A percentile compares a stretch with the other conserved stretches of the same genome.
phyloP scores from a whole-genome alignment of 35 echinoderm and acorn worm species.

The Acanthaster planci region DNA sequence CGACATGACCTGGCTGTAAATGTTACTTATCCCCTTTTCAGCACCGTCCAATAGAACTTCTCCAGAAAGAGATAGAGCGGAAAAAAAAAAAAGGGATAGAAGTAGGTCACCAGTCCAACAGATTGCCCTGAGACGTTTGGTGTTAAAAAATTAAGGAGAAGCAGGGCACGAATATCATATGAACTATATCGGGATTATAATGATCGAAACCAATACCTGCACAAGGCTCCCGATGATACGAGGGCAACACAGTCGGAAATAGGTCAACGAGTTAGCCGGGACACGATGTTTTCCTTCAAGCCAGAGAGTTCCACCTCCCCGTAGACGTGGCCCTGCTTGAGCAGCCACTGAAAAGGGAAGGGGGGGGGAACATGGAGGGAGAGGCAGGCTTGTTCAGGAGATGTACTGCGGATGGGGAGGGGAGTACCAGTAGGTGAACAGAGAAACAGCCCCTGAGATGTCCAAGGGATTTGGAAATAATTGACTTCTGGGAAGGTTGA shows the following conservation, averaged over 20 bases:
- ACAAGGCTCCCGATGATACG: constrained; percentile 2
- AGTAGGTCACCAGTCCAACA: background rate
- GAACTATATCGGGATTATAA: constrained; percentile 9
- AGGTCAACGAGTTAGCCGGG: constrained; percentile 8
- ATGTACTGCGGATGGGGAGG: no score
- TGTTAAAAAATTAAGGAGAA: background rate
- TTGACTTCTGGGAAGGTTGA: constrained; percentile 11
- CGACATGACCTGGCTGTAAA: background rate
- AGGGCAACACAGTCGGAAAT: background rate
- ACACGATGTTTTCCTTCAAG: background rate
- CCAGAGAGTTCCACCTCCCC: background rate
- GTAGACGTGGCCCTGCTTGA: background rate
- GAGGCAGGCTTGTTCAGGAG: no score
- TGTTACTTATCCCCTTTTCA: background rate
- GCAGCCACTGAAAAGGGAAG: background rate
- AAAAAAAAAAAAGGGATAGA: background rate
- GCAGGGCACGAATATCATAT: constrained; percentile 4
- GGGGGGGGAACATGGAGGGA: background rate
- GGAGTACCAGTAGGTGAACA: no score
- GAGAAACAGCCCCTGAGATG: no score
- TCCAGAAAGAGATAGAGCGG: no score
- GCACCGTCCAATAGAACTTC: no score
- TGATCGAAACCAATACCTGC: background rate
- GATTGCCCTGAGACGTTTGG: constrained; percentile 21
- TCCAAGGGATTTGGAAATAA: constrained; percentile 2